These are phyloP conservation scores for Ooceraea biroi DNA, from an alignment of 1,140 invertebrate genomes.

Conservation along the genomic window DNA sequence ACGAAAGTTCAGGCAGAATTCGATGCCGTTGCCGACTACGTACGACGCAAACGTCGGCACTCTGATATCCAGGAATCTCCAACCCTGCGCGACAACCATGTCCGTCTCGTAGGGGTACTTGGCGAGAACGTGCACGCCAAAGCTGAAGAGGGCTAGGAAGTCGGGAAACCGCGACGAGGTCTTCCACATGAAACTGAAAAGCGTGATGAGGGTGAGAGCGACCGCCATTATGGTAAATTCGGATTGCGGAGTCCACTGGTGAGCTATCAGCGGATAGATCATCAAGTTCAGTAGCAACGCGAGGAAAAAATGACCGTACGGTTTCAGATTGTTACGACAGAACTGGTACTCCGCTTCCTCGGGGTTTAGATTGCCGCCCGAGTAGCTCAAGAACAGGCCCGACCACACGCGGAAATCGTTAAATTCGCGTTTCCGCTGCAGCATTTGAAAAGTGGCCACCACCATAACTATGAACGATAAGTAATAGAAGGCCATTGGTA, in stretches of 20 bases:
- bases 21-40: conserved; percentile 92
- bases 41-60: conserved; percentile 93
- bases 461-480: conserved; percentile 91
- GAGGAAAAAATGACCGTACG: conserved; percentile 92
- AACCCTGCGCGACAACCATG: conserved; percentile 91
- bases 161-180: conserved; percentile 89
- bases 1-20: conserved; percentile 94
- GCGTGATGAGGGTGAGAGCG: conserved; percentile 90
- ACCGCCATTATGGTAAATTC: conserved; percentile 92
- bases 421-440: conserved; percentile 91
- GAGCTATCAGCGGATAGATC: conserved; percentile 91
- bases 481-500: conserved; percentile 91
- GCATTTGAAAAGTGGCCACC: conserved; percentile 92
- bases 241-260: conserved; percentile 93
- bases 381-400: conserved; percentile 91
- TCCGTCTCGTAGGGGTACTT: conserved; percentile 95
- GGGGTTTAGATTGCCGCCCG: conserved; percentile 89
- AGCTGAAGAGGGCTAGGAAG: conserved; percentile 91
- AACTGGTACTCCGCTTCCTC: conserved; percentile 93
- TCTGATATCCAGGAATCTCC: conserved; percentile 92
- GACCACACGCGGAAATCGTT: conserved; percentile 93
- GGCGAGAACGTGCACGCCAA: conserved; percentile 92
- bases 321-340: conserved; percentile 93
- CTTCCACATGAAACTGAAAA: conserved; percentile 90
- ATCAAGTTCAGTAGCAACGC: conserved; percentile 91